A percentile compares a stretch with the other conserved stretches of the same genome.
phyloP scores from a whole-genome alignment of 2,113 vertebrate species.

The Vombatus ursinus region DNA sequence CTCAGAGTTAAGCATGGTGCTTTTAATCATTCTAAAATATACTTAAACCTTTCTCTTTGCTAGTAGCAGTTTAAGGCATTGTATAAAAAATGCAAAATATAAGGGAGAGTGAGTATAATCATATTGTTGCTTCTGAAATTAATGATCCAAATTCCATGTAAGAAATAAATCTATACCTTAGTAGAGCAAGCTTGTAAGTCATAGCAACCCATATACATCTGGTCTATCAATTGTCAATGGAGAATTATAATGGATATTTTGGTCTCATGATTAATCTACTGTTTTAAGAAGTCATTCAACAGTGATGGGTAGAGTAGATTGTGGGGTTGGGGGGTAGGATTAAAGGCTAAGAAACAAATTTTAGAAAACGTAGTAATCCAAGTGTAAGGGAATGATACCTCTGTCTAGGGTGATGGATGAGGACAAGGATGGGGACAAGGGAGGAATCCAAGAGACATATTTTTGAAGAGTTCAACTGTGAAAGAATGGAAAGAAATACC shows the following conservation, averaged over 20 bases:
- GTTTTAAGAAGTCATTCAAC: neutral
- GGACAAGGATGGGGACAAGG: neutral
- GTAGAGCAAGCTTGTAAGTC: constrained; percentile 5
- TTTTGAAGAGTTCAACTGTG: neutral
- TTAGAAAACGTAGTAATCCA: neutral
- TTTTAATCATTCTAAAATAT: neutral
- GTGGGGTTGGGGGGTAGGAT: neutral
- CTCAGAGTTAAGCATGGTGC: neutral
- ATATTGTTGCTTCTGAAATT: neutral
- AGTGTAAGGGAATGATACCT: neutral
- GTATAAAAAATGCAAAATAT: neutral
- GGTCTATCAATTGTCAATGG: constrained; percentile 58
- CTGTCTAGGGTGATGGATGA: neutral
- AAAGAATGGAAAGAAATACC: neutral
- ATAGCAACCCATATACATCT: constrained; percentile 31
- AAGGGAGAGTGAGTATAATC: neutral
- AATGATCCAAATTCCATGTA: constrained; percentile 21
- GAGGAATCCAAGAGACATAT: neutral
- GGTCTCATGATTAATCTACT: neutral
- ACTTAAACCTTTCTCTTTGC: neutral
- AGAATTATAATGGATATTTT: constrained; percentile 68
- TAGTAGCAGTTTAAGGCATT: neutral
- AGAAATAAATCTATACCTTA: constrained; percentile 62
- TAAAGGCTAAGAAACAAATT: neutral
- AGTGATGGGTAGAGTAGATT: neutral